Evolutionary conservation across 2,888 invertebrate genomes (phyloP).

Genomic region (Erebia aethiops): DNA sequence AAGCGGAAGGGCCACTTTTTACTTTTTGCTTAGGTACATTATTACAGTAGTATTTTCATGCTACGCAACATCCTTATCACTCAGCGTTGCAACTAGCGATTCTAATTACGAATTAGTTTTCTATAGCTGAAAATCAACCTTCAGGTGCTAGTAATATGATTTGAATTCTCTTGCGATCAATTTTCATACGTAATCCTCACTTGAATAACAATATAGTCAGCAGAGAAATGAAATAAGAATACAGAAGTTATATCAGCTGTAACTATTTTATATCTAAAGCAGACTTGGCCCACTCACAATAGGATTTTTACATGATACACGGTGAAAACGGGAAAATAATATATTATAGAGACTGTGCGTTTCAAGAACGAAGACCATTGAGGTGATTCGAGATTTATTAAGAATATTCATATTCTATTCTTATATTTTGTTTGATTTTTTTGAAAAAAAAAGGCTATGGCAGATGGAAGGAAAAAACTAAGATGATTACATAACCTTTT

Average conservation of each 20-base stretch:
- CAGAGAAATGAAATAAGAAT: conserved; percentile 2
- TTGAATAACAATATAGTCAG: conserved; percentile 1
- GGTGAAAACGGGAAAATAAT: no score
- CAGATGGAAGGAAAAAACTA: no score
- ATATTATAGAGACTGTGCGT: no score
- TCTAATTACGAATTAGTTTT: not conserved
- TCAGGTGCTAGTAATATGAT: not conserved
- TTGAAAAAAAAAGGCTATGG: no score
- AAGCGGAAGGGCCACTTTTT: not conserved
- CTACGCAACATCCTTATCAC: conserved; percentile 1
- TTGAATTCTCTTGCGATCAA: not conserved
- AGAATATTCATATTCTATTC: no score
- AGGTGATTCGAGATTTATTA: no score
- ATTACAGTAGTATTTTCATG: not conserved
- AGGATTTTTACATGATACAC: not conserved
- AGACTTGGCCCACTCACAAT: not conserved
- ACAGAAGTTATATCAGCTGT: not conserved
- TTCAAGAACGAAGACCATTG: no score
- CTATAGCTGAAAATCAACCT: not conserved
- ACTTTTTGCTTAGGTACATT: not conserved
- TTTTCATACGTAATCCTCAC: not conserved
- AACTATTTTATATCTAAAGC: not conserved
- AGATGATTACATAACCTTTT: no score
- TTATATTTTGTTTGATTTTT: no score
- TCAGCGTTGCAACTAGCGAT: not conserved